Evolutionary conservation across 2,888 invertebrate genomes (phyloP).

Genomic region (Apodemia duryi): DNA sequence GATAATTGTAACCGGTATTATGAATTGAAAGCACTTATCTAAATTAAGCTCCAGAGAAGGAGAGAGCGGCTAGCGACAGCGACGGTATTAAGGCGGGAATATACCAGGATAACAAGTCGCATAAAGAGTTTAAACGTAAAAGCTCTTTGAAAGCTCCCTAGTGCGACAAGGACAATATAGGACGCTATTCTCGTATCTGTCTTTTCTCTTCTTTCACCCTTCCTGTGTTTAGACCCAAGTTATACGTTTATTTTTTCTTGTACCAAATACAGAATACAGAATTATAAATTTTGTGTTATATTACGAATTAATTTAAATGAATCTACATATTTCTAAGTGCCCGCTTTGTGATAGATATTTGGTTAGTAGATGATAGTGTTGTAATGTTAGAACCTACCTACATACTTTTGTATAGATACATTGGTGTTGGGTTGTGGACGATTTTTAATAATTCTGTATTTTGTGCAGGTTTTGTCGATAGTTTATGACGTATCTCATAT

Average conservation of each 20-base stretch:
- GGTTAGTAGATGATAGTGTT: too few relatives aligned
- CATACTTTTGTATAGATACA: too few relatives aligned
- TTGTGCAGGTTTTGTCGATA: too few relatives aligned
- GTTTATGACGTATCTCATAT: too few relatives aligned
- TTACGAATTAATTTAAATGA: too few relatives aligned
- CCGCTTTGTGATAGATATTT: too few relatives aligned
- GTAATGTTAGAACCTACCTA: too few relatives aligned
- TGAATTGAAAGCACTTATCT: slow-evolving; percentile 6
- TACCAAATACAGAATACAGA: background rate
- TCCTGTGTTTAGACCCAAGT: slow-evolving; percentile 13
- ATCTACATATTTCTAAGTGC: too few relatives aligned
- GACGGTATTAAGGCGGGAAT: slow-evolving; percentile 70
- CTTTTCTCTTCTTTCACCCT: slow-evolving; percentile 33
- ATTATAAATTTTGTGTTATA: too few relatives aligned
- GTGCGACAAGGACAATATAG: slow-evolving; percentile 52
- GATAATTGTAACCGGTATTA: background rate
- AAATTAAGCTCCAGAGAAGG: slow-evolving; percentile 60
- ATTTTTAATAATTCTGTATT: too few relatives aligned
- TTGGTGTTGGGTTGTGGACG: too few relatives aligned
- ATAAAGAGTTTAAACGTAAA: slow-evolving; percentile 40
- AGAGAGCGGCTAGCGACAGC: slow-evolving; percentile 78
- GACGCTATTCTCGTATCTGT: slow-evolving; percentile 42
- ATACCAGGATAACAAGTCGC: slow-evolving; percentile 54
- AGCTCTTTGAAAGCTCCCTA: slow-evolving; percentile 60
- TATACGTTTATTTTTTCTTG: too few relatives aligned